Evolutionary conservation across 2,888 invertebrate genomes (phyloP), one percentile per base, ranked within the genome.

Genomic region (Helicoverpa assulta): DNA sequence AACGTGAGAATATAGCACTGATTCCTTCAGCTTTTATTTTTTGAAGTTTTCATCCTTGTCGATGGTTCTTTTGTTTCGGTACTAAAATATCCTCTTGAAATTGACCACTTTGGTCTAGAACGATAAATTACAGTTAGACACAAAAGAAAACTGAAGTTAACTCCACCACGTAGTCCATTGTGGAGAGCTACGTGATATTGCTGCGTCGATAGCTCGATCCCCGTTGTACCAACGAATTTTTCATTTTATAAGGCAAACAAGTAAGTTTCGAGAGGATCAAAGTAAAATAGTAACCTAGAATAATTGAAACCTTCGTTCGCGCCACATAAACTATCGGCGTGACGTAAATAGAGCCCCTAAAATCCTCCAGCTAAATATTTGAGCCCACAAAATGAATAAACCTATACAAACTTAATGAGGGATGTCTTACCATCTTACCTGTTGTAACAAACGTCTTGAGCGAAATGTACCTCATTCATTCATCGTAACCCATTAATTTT

Each of bases 401-500:
- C 57, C 16, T 59, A 50, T 40, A 52, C 59, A 56, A 56, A 63
- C 40, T 40, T 57, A 56, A 53, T 40, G 62, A 74, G 54, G 72
- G 54, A 3, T 52, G 37, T 56, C 26, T 33, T 29, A 55, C 60
- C 57, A 64, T 57, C 43, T 37, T 59, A 56, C 43, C 29, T 58
- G 55, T 61, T 50, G 58, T 65, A 64, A 69, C 69, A 67, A 67
- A 70, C 56, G 61, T 72, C 67, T 64, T 21, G 26, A 57, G 60
- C 29, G 12, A 60, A 53, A 55, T 40, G 26, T 65, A 54, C 33
- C 56, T 56, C 37, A 61, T 63, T 78, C 61, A 71, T 71, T 78
- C 68, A 75, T 69, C 67, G 67, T 54, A 53, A 51, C 52, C 65
- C 74, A 80, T 78, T 74, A 61, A 74, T 80, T 67, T 63, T 66